phyloP scores from a whole-genome alignment of 1,140 invertebrate genomes.

The Elymnias hypermnestra region DNA sequence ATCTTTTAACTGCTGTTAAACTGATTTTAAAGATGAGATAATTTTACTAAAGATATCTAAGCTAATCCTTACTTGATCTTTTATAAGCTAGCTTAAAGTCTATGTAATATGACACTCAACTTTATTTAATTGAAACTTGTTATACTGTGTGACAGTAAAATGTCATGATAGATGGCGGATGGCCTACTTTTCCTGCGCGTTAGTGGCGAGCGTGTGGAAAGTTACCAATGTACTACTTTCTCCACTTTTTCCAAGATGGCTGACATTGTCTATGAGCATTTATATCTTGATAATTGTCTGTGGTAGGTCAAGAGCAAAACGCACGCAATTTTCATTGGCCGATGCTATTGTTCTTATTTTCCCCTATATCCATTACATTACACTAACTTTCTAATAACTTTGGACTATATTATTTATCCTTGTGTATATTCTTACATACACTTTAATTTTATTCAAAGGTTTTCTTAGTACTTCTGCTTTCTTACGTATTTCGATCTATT shows the following conservation, averaged over 20 bases:
- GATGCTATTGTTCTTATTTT: background rate
- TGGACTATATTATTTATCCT: no score
- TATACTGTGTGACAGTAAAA: conserved; percentile 41
- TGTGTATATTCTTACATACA: no score
- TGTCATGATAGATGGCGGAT: conserved; percentile 65
- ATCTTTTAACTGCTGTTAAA: no score
- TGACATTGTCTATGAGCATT: conserved; percentile 52
- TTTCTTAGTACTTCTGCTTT: no score
- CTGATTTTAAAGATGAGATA: no score
- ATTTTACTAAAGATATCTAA: no score
- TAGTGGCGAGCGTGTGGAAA: conserved; percentile 66
- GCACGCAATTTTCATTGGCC: conserved; percentile 12
- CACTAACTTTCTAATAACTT: no score
- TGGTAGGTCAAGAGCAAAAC: conserved; percentile 50
- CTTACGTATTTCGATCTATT: no score
- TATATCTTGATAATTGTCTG: conserved; percentile 25
- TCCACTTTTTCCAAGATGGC: conserved; percentile 74
- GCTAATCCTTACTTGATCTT: no score
- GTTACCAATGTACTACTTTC: conserved; percentile 74
- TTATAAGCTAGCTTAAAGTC: no score
- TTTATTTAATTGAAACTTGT: conserved; percentile 6
- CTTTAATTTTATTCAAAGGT: no score
- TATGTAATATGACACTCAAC: no score
- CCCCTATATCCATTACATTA: background rate
- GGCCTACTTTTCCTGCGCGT: conserved; percentile 68